Base-by-base conservation (phyloP, 1,140 invertebrate genomes). In the Bombus vancouverensis region DNA sequence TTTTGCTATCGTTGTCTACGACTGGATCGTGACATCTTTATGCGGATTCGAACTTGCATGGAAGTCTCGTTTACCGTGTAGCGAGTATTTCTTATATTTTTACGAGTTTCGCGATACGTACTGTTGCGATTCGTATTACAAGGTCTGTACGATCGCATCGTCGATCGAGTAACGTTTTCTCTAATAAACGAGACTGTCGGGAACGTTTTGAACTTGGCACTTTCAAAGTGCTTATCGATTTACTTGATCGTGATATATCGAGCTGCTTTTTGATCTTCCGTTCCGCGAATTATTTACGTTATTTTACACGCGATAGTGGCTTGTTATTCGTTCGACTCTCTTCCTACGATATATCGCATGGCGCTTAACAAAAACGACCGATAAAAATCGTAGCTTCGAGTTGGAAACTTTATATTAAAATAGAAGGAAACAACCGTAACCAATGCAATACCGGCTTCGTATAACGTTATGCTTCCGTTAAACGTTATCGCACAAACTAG, bases 1-100 rank as follows among this genome's bases (percentile, higher is more conserved):
- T 6, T 53, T 53, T 22, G 0, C 47, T 22, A 18, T 47, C 47
- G 47, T 6, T 18, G 6, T 1, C 15, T 6, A 0, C 47, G 2
- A 22, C 47, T 0, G 0, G 5, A 22, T 53, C 47, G 15, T 6
- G 1, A 5, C 18, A 6, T 53, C 47, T 2, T 53, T 53, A 53
- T 0, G 47, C 18, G 6, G 18, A 53, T 53, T 53, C 47, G 5
- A 22, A 53, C 18, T 53, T 5, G 47, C 5, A 2, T 18, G 1
- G 0, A 47, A 47, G 18, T 18, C 6, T 47, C 47, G 0, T 47
- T 47, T 47, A 18, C 15, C 47, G 5, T 1, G 47, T 18, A 18
- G 15, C 47, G 15, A 47, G 47, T 47, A 47, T 47, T 28, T 8
- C 57, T 25, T 25, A 25, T 25, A 25, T 9, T 3, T 57, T 57